Evolutionary conservation across 2,888 invertebrate species (phyloP), one percentile per base, ranked within the genome.

Genomic region (Blomia tropicalis): DNA sequence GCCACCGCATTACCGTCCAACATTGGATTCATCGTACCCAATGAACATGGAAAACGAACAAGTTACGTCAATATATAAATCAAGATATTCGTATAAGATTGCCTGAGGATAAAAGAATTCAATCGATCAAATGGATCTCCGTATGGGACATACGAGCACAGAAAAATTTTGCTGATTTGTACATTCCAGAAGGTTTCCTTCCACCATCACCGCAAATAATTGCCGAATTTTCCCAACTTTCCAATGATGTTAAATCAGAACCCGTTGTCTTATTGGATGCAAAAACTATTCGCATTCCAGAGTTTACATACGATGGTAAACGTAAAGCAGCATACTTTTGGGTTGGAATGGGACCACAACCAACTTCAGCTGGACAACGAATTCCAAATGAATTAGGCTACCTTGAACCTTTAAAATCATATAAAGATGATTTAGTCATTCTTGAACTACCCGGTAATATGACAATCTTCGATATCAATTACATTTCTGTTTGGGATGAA

Each of bases 331-430:
- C 85, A 0, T 85, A 83, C 74, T 90, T 91, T 75, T 88, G 87
- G 86, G 82, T 84, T 1, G 91, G 91, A 11, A 83, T 84, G 63
- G 90, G 90, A 0, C 84, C 90, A 27, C 87, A 88, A 71, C 89
- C 90, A 0, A 84, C 83, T 14, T 80, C 83, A 51, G 83, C 84
- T 69, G 91, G 90, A 1, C 77, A 76, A 68, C 84, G 83, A 75
- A 82, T 91, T 66, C 88, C 90, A 0, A 88, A 91, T 74, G 90
- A 91, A 74, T 81, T 84, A 70, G 91, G 91, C 78, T 91, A 89
- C 89, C 74, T 90, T 70, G 87, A 89, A 75, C 81, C 86, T 1
- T 75, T 90, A 54, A 78, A 85, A 31, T 75, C 75, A 41, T 90
- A 90, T 73, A 73, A 76, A 19, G 81, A 81, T 67, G 83, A 85